Evolutionary conservation across 1,140 invertebrate genomes (phyloP), one percentile per base, ranked within the genome.

Genomic region (Papilio polytes): DNA sequence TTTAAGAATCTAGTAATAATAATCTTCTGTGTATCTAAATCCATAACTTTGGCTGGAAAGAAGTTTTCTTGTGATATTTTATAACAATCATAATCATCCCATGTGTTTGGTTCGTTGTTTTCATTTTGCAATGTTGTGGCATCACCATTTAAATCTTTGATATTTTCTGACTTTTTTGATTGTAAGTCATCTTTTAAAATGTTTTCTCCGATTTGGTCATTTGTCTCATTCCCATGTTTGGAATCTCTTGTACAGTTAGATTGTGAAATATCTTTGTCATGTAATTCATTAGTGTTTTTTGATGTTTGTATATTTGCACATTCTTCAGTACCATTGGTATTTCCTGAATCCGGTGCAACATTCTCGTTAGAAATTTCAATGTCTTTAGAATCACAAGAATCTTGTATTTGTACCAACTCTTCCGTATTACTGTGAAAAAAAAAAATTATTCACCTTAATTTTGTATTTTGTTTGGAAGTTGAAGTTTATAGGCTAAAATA

Each of bases 1-100:
- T 85, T 83, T 44, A 85, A 63, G 59, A 80, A 85, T 77, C 80
- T 82, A 56, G 59, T 83, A 56, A 84, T 82, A 3, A 84, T 82
- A 36, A 22, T 26, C 46, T 80, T 84, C 48, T 84, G 83, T n/a
- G 80, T 26, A 63, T 76, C 66, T 41, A 66, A 15, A 59, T 84
- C 66, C 26, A 73, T 81, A 3, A 81, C 80, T 48, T 31, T 59
- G 2, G 26, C n/a, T 8, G 81, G 81, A 51, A 84, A 84, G 12
- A 13, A 48, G 48, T 83, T 80, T 80, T 81, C 44, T 51, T n/a
- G 9, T 53, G 82, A 44, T 76, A 83, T 80, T 73, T 79, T 44
- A 18, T 78, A 20, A 72, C 80, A 83, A 51, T 66, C 80, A n/a
- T 41, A 36, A 22, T 80, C 63, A 82, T 74, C 83, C 82, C 84